These are phyloP conservation scores for Cyanoliseus patagonus DNA, from an alignment of 2,113 vertebrate genomes.

Conservation along the genomic window DNA sequence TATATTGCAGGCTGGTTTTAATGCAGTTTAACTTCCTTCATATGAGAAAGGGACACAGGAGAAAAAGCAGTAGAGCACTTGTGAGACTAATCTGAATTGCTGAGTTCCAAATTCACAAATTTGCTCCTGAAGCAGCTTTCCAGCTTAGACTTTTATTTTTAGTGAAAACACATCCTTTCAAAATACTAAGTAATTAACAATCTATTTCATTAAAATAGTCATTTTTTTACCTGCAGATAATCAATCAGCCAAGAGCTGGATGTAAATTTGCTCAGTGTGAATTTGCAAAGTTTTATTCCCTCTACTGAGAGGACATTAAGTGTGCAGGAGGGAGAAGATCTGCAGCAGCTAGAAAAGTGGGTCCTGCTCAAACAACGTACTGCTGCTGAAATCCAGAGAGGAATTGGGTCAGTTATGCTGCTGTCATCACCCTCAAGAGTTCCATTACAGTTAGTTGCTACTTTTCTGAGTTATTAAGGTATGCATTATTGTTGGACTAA, in stretches of 20 bases:
- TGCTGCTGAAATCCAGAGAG: neutral
- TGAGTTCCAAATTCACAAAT: neutral
- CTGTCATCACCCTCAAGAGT: neutral
- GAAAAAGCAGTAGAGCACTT: neutral
- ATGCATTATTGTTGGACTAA: fast-evolving
- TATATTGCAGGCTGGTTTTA: neutral
- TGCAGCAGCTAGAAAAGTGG: neutral
- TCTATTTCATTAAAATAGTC: neutral
- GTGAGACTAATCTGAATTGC: neutral
- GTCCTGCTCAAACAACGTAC: neutral
- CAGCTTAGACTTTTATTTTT: neutral
- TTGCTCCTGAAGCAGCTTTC: neutral
- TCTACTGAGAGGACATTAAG: neutral
- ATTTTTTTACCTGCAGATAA: neutral
- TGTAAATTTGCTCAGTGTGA: neutral
- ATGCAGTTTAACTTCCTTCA: neutral
- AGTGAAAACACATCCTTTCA: neutral
- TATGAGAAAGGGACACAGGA: neutral
- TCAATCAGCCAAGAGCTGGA: neutral
- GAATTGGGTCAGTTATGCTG: neutral
- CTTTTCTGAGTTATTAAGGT: neutral
- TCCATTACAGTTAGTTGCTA: neutral
- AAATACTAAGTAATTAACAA: neutral
- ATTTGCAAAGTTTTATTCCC: neutral
- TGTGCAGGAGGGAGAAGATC: neutral